Percentiles rank a stretch among this genome's conserved stretches.
Evolutionary conservation across 92 coral and sea anemone genomes (phyloP).

Genomic region (Palythoa heliodiscus): DNA sequence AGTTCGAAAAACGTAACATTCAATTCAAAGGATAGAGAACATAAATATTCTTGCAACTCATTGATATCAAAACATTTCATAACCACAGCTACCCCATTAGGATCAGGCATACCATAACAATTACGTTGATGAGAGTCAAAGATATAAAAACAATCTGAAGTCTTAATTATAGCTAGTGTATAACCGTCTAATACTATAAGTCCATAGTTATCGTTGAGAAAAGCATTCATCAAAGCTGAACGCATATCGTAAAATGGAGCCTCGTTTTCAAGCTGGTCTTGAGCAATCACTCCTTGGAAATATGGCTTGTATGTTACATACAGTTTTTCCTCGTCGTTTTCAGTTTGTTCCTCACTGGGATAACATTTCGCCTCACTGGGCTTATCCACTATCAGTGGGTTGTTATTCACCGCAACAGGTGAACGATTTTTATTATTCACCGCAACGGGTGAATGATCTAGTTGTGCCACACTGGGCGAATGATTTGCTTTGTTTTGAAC

Average conservation of each 20-base stretch:
- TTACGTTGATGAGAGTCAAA: slow-evolving; percentile 27
- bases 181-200: slow-evolving; percentile 24
- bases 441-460: not conserved
- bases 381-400: slow-evolving; percentile 5
- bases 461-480: slow-evolving; percentile 4
- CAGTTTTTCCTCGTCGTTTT: slow-evolving; percentile 14
- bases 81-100: slow-evolving; percentile 31
- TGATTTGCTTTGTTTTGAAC: not conserved
- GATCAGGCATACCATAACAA: slow-evolving; percentile 38
- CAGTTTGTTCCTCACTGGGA: slow-evolving; percentile 8
- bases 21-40: slow-evolving; percentile 24
- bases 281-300: slow-evolving; percentile 12
- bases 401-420: not conserved
- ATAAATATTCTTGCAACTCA: slow-evolving; percentile 20
- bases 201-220: slow-evolving; percentile 20
- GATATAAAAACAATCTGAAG: slow-evolving; percentile 9
- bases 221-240: slow-evolving; percentile 27
- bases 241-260: not conserved
- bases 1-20: slow-evolving; percentile 7
- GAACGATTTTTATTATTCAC: not conserved
- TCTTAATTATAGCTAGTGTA: slow-evolving; percentile 20
- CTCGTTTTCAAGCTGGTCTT: slow-evolving; percentile 10
- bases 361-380: not conserved
- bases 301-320: slow-evolving; percentile 11
- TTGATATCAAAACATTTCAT: slow-evolving; percentile 30